phyloP scores from a whole-genome alignment of 1,140 invertebrate species.

The Lordiphosa collinella region DNA sequence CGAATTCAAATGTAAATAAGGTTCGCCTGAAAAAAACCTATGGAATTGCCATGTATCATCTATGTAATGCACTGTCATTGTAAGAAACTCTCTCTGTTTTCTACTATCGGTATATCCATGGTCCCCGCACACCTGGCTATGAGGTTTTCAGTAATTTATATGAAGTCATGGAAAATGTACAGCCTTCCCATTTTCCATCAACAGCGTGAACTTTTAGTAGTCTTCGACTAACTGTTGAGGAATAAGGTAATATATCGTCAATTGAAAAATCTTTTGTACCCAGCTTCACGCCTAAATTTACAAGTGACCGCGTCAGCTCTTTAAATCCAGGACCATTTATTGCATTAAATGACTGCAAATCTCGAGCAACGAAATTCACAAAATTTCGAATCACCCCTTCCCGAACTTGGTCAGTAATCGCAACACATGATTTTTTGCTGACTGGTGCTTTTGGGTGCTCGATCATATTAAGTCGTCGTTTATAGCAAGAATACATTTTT shows the following conservation, averaged over 20 bases:
- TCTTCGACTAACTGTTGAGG: neutral
- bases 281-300: neutral
- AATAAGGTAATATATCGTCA: neutral
- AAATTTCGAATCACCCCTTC: neutral
- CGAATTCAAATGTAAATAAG: too few relatives aligned
- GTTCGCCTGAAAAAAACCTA: too few relatives aligned
- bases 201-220: too few relatives aligned
- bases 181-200: too few relatives aligned
- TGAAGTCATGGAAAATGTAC: too few relatives aligned
- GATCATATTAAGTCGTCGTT: too few relatives aligned
- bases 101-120: too few relatives aligned
- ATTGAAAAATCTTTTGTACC: neutral
- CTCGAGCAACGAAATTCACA: neutral
- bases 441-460: too few relatives aligned
- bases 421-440: neutral
- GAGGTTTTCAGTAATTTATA: too few relatives aligned
- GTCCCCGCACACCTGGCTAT: too few relatives aligned
- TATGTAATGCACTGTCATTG: neutral
- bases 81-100: neutral
- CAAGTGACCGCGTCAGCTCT: neutral
- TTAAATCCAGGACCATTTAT: constrained; percentile 1
- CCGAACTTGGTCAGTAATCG: neutral
- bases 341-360: neutral
- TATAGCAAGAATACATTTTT: too few relatives aligned
- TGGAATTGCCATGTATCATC: too few relatives aligned